Percentiles rank a stretch among this genome's conserved stretches.
phyloP scores from a whole-genome alignment of 2,797 vertebrate species.

The Protonibea diacanthus region DNA sequence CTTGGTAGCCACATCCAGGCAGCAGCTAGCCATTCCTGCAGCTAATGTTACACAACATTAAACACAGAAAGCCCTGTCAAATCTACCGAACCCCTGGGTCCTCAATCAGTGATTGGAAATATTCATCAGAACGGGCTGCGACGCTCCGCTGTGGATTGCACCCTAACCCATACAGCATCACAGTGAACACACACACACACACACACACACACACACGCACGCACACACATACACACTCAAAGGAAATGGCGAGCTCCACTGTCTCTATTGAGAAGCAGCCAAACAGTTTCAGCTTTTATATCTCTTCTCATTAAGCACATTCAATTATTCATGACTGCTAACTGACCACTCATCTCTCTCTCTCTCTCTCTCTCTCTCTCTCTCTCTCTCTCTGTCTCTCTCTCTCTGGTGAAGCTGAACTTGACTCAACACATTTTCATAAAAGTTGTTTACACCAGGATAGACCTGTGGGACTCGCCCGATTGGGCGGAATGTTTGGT shows the following conservation, averaged over 20 bases:
- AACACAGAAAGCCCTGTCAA: too few relatives aligned
- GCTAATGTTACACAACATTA: neutral
- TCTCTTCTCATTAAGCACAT: constrained; percentile 58
- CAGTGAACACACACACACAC: neutral
- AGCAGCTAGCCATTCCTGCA: neutral
- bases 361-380: neutral
- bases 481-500: too few relatives aligned
- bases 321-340: constrained; percentile 70
- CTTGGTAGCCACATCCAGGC: constrained; percentile 6
- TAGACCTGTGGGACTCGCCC: too few relatives aligned
- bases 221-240: constrained; percentile 4
- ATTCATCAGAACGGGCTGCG: too few relatives aligned
- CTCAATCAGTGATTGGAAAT: too few relatives aligned
- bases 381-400: too few relatives aligned
- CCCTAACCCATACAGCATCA: neutral
- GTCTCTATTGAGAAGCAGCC: constrained; percentile 46
- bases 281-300: constrained; percentile 64
- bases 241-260: constrained; percentile 9
- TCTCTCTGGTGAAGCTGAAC: neutral
- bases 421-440: too few relatives aligned
- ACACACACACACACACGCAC: neutral
- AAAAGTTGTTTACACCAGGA: too few relatives aligned
- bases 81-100: neutral
- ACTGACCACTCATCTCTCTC: constrained; percentile 59
- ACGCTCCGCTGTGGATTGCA: neutral